A percentile compares a stretch with the other conserved stretches of the same genome.
phyloP scores from a whole-genome alignment of 1,140 invertebrate species.

The Zaprionus camerounensis region DNA sequence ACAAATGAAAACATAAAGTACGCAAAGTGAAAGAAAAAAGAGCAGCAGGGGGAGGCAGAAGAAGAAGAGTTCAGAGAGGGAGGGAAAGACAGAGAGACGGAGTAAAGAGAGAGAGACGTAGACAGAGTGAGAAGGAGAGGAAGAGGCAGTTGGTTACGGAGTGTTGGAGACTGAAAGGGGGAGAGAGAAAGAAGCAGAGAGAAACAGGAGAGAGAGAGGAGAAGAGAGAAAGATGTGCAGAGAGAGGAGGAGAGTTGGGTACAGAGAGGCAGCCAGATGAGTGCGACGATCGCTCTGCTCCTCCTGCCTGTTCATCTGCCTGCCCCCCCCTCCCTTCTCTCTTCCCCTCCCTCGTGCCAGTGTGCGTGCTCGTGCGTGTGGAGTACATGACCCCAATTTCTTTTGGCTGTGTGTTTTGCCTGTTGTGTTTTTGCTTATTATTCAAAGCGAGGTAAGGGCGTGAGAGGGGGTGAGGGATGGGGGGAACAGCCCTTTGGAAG shows the following conservation, averaged over 20 bases:
- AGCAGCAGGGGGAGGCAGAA: background rate
- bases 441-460: slow-evolving; percentile 47
- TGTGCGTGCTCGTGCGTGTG: slow-evolving; percentile 40
- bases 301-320: slow-evolving; percentile 11
- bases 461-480: background rate
- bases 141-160: background rate
- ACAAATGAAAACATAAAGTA: slow-evolving; percentile 16
- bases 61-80: background rate
- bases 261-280: background rate
- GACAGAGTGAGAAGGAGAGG: background rate
- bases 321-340: too few relatives aligned
- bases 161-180: background rate
- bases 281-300: slow-evolving; percentile 15
- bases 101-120: background rate
- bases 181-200: background rate
- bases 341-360: background rate
- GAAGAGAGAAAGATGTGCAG: too few relatives aligned
- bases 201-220: background rate
- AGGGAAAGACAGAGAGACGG: background rate
- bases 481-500: slow-evolving; percentile 47
- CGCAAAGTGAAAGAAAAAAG: slow-evolving; percentile 9
- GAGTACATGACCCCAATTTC: slow-evolving; percentile 84
- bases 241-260: background rate
- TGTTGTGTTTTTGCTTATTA: slow-evolving; percentile 44
- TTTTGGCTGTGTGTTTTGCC: slow-evolving; percentile 45